Conservation (phyloP, 2,113 vertebrate species). For the Anoura caudifer region DNA sequence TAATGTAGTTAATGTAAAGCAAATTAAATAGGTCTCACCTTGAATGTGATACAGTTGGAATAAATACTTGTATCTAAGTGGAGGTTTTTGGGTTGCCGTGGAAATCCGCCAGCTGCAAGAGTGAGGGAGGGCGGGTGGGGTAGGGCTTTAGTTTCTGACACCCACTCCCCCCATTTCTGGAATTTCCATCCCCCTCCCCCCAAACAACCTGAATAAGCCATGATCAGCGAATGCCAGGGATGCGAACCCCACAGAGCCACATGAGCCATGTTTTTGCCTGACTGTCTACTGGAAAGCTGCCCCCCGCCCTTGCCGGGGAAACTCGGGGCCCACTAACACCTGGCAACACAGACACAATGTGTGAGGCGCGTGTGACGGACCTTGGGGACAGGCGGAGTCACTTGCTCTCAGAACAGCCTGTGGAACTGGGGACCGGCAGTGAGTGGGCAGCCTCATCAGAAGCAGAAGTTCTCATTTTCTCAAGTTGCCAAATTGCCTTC, state of each 20-base stretch:
- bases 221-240: not conserved
- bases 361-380: not conserved
- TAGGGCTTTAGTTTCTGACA: not conserved
- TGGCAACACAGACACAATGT: not conserved
- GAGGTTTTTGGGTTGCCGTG: not conserved
- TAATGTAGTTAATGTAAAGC: not conserved
- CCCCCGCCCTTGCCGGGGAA: not conserved
- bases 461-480: not conserved
- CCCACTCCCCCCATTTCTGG: not conserved
- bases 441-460: not conserved
- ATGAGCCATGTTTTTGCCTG: not conserved
- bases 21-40: not conserved
- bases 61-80: not conserved
- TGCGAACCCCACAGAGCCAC: rapidly evolving
- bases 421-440: not conserved
- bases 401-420: not conserved
- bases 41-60: not conserved
- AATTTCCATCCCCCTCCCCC: not conserved
- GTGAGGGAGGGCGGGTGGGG: no score
- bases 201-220: not conserved
- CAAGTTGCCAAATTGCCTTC: not conserved
- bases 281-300: not conserved
- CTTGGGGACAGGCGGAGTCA: not conserved
- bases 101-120: not conserved
- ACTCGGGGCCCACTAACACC: not conserved